Base-by-base conservation (phyloP, 2,113 vertebrate species). In the Scomber japonicus region DNA sequence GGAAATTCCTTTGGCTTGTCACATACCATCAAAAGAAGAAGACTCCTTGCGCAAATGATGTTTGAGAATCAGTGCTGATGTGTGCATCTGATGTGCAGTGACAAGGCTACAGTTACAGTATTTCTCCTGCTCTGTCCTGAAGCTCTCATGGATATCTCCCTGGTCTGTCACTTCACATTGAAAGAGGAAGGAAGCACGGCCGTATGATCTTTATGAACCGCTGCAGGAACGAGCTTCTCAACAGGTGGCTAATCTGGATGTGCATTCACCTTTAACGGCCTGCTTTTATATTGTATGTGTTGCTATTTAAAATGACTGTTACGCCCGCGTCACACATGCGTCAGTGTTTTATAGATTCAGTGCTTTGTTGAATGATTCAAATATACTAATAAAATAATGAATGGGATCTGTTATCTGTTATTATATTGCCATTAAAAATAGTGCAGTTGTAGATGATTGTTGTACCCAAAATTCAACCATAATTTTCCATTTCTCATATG, bases 31-130 rank as follows among this genome's bases (percentile, higher is more conserved):
- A 82, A 70, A 71, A 48, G 54, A 30, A 27, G 54, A 65, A 21
- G 69, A 13, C 45, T 57, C 35, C 50, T 17, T 31, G 30, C 48
- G 70, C 61, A 73, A 82, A 82, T 84, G 84, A 84, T 82, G 44
- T 79, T 27, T 61, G 44, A 74, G 44, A 64, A 55, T 57, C 70
- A 49, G 57, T 49, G 77, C 83, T 86, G 86, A 86, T 70, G 89
- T 81, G 60, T 89, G 65, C 57, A 35, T 78, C 75, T 82, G 62
- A 87, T 88, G 55, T 70, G 60, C 48, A 70, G 80, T 75, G 81
- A 89, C 85, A 83, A 67, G 78, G 51, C 65, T 67, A 70, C 67
- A 65, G 75, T 49, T 82, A 77, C 44, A 81, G 44, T 84, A 68
- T 74, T 76, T 78, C 44, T 68, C 73, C 55, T 56, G 59, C 80